Evolutionary conservation across 1,140 invertebrate genomes (phyloP).

Genomic region (Phortica variegata): DNA sequence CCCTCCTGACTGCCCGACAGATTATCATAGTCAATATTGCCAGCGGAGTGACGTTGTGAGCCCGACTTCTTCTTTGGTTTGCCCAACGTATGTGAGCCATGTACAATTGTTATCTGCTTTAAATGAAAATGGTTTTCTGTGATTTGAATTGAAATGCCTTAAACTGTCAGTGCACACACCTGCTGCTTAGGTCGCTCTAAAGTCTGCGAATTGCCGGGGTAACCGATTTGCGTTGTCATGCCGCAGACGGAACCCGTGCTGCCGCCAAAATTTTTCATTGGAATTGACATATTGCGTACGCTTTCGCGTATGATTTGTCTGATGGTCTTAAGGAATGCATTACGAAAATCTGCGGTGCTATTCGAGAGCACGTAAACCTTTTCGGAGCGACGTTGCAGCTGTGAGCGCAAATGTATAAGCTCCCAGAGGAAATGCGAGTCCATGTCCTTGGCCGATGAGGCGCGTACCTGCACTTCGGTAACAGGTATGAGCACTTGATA

Average conservation of each 20-base stretch:
- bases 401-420: constrained; percentile 90
- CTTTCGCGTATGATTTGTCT: constrained; percentile 94
- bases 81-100: constrained; percentile 70
- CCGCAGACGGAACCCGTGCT: constrained; percentile 52
- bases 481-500: constrained; percentile 96
- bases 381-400: constrained; percentile 89
- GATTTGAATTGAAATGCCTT: background rate
- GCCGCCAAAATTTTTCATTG: constrained; percentile 69
- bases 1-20: constrained; percentile 63
- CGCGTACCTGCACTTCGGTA: constrained; percentile 93
- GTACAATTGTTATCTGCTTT: constrained; percentile 62
- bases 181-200: constrained; percentile 65
- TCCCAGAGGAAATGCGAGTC: constrained; percentile 96
- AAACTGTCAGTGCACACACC: constrained; percentile 20
- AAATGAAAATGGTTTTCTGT: background rate
- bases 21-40: constrained; percentile 82
- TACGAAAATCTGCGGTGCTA: constrained; percentile 92
- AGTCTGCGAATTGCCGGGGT: constrained; percentile 61
- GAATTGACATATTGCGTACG: constrained; percentile 92
- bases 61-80: constrained; percentile 73
- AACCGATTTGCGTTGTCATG: constrained; percentile 44
- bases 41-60: constrained; percentile 84
- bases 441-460: constrained; percentile 88
- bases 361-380: constrained; percentile 97
- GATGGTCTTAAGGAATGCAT: constrained; percentile 94